A percentile compares a stretch with the other conserved stretches of the same genome.
phyloP scores from a whole-genome alignment of 2,113 vertebrate genomes.

The Lepus americanus region DNA sequence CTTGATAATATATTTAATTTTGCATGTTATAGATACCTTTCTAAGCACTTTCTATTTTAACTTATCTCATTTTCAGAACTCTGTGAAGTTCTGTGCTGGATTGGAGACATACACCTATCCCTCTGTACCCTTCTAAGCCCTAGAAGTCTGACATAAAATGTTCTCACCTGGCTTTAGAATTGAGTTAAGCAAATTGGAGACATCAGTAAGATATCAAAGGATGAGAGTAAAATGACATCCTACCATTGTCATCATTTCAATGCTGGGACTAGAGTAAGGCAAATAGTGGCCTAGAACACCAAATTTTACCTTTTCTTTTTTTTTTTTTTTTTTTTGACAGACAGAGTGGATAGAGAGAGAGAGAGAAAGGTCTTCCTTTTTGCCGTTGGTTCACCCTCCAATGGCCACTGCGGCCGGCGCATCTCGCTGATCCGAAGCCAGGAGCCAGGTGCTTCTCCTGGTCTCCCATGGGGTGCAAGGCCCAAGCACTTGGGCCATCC shows the following conservation, averaged over 20 bases:
- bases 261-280: not conserved
- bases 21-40: not conserved
- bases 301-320: not conserved
- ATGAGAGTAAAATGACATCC: not conserved
- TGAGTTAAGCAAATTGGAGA: not conserved
- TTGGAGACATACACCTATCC: not conserved
- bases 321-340: no score
- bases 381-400: no score
- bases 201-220: slow-evolving; percentile 7
- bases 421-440: no score
- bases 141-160: not conserved
- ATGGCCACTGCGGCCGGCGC: no score
- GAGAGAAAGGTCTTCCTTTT: no score
- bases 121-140: not conserved
- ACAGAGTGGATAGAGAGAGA: no score
- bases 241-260: not conserved
- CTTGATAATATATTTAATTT: not conserved
- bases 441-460: no score
- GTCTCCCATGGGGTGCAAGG: no score
- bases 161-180: not conserved
- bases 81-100: not conserved
- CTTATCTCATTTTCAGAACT: not conserved
- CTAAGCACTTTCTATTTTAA: not conserved
- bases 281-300: not conserved
- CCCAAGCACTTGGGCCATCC: no score